A percentile compares a stretch with the other conserved stretches of the same genome.
These are phyloP conservation scores for Nezara viridula DNA, from an alignment of 2,888 invertebrate species.

Conservation along the genomic window DNA sequence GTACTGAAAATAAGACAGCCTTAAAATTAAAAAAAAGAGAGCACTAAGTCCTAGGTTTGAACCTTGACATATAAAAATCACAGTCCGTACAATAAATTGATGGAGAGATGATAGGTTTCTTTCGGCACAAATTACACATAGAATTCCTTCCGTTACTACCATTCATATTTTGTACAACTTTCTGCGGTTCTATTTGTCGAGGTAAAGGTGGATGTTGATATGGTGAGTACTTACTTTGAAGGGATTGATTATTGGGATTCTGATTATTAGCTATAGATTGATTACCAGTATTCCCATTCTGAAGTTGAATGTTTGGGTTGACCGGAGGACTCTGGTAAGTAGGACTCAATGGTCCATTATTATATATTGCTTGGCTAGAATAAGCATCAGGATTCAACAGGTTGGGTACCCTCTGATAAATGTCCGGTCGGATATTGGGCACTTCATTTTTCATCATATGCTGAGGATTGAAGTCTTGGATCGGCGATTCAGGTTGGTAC, in stretches of 20 bases:
- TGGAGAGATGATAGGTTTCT: constrained; percentile 83
- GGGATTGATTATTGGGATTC: constrained; percentile 58
- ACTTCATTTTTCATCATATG: constrained; percentile 64
- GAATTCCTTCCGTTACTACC: constrained; percentile 73
- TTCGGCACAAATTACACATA: constrained; percentile 89
- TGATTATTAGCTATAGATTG: constrained; percentile 41
- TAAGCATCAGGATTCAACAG: constrained; percentile 56
- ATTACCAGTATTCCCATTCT: constrained; percentile 23
- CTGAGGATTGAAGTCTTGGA: constrained; percentile 63
- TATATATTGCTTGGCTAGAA: constrained; percentile 68
- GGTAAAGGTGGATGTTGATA: constrained; percentile 77
- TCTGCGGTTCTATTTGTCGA: constrained; percentile 68
- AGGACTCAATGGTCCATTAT: constrained; percentile 55
- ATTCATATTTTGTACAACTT: constrained; percentile 46
- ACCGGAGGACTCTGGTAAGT: constrained; percentile 38
- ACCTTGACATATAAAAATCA: constrained; percentile 91
- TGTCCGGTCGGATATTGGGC: constrained; percentile 64
- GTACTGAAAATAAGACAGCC: constrained; percentile 49
- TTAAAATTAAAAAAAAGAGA: constrained; percentile 6
- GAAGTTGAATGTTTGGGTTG: not conserved
- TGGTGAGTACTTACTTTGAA: constrained; percentile 69
- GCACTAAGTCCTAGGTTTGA: constrained; percentile 74
- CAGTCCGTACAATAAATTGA: constrained; percentile 91
- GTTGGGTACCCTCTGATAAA: constrained; percentile 66
- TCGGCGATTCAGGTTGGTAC: constrained; percentile 65